Evolutionary conservation across 2,888 invertebrate species (phyloP).

Genomic region (Ganaspis brasiliensis): DNA sequence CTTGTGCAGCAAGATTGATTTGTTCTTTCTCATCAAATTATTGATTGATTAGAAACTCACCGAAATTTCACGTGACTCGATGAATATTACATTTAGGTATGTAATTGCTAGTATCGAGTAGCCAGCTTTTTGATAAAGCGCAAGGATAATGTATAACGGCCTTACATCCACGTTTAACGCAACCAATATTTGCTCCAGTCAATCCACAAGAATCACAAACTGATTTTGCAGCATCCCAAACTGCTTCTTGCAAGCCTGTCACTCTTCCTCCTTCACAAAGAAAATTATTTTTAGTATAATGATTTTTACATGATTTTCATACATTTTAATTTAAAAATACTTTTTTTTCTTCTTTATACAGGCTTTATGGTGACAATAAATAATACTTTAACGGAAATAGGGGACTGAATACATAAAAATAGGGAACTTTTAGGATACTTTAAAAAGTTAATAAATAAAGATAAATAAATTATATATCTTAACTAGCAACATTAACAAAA

Average conservation of each 20-base stretch:
- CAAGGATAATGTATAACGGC: constrained; percentile 80
- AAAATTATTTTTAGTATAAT: not conserved
- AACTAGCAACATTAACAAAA: too few species aligned
- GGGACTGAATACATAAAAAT: too few species aligned
- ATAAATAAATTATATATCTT: too few species aligned
- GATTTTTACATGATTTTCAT: too few species aligned
- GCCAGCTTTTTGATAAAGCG: constrained; percentile 79
- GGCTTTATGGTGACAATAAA: too few species aligned
- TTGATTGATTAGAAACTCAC: constrained; percentile 63
- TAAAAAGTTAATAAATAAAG: too few species aligned
- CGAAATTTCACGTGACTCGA: constrained; percentile 76
- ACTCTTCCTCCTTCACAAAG: constrained; percentile 73
- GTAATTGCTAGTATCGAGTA: constrained; percentile 75
- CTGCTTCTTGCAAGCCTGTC: constrained; percentile 77
- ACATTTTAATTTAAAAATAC: constrained; percentile 5
- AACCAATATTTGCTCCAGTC: constrained; percentile 80
- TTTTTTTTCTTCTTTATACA: too few species aligned
- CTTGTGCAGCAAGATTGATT: constrained; percentile 45
- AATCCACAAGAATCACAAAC: constrained; percentile 78
- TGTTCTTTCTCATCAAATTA: constrained; percentile 59
- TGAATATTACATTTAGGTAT: constrained; percentile 78
- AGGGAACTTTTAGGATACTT: too few species aligned
- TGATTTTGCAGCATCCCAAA: constrained; percentile 77
- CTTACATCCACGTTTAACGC: constrained; percentile 79
- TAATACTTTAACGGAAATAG: too few species aligned